phyloP scores from a whole-genome alignment of 2,113 vertebrate species.

The Orthochromis indermauri region DNA sequence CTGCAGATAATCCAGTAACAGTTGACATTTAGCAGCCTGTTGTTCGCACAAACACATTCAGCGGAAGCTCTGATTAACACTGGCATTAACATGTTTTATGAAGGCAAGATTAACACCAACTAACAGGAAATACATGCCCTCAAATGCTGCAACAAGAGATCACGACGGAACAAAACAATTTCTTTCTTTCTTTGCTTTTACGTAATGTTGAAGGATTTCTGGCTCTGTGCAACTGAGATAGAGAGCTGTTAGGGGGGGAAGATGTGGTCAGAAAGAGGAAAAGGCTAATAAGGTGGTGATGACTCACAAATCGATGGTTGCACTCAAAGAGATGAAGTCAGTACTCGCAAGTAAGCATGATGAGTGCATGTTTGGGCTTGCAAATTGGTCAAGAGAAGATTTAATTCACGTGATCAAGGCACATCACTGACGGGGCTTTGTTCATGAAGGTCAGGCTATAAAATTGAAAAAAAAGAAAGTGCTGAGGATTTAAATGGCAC shows the following conservation, averaged over 20 bases:
- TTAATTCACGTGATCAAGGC: background rate
- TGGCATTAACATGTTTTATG: constrained; percentile 13
- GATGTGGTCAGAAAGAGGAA: background rate
- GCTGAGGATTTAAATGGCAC: background rate
- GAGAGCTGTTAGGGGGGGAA: background rate
- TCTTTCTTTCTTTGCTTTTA: background rate
- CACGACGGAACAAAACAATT: background rate
- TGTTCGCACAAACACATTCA: constrained; percentile 16
- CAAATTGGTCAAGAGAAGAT: background rate
- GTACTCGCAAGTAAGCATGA: background rate
- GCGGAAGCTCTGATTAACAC: constrained; percentile 13
- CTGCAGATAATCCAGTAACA: constrained; percentile 52
- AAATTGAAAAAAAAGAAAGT: background rate
- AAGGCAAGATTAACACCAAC: constrained; percentile 28
- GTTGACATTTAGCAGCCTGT: constrained; percentile 49
- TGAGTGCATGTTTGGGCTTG: background rate
- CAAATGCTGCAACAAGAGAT: background rate
- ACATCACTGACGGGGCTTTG: background rate
- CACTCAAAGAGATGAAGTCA: background rate
- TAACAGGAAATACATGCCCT: constrained; percentile 7
- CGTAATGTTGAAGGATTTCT: background rate
- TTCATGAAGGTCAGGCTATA: background rate
- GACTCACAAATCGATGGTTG: background rate
- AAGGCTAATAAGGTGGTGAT: background rate
- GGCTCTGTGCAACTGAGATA: background rate